phyloP scores from a whole-genome alignment of 2,113 vertebrate species.

The Sardina pilchardus region DNA sequence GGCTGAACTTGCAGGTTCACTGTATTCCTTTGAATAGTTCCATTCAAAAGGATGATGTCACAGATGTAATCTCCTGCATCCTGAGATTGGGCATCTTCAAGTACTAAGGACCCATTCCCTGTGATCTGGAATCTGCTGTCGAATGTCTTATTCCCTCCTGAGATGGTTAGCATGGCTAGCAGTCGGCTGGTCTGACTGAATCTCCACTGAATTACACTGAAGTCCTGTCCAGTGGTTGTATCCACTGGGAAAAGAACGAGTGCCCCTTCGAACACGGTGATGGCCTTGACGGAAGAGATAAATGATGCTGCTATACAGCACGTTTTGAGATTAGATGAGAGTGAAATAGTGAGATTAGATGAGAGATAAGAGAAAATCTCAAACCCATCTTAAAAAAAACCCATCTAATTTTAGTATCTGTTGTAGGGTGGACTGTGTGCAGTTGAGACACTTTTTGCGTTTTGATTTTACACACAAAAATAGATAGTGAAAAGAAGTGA shows the following conservation, averaged over 20 bases:
- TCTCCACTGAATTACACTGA: slow-evolving; percentile 29
- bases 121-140: slow-evolving; percentile 1
- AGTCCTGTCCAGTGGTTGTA: neutral
- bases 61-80: slow-evolving; percentile 42
- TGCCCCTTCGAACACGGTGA: neutral
- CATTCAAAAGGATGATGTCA: slow-evolving; percentile 10
- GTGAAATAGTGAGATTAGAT: no score
- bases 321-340: neutral
- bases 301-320: neutral
- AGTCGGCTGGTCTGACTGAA: neutral
- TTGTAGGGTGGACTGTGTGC: no score
- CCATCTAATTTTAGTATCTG: no score
- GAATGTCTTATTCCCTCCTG: no score
- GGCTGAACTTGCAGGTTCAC: neutral
- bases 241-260: neutral
- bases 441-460: no score
- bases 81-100: slow-evolving; percentile 12
- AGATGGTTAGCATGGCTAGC: slow-evolving; percentile 8
- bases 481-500: no score
- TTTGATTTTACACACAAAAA: no score
- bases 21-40: neutral
- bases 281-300: neutral
- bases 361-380: no score
- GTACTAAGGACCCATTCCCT: slow-evolving; percentile 28
- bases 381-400: no score